Base-by-base conservation (phyloP, 1,140 invertebrate species). In the Carposina sasakii region DNA sequence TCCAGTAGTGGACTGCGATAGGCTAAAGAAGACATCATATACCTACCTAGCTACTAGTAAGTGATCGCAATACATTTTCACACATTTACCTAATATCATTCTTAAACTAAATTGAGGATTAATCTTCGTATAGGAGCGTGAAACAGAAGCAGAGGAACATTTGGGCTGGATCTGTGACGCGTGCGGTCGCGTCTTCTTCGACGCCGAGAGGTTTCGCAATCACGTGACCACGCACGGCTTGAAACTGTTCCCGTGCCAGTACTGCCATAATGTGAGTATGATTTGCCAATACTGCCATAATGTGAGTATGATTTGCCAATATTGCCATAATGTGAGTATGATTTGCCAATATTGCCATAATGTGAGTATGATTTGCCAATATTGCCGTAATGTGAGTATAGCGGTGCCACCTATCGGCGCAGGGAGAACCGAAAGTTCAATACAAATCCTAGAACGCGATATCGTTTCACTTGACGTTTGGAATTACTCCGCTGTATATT, bases 91-190 rank as follows among this genome's bases (percentile, higher is more conserved):
- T n/a, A n/a, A n/a, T n/a, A n/a, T n/a, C n/a, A n/a, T n/a, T n/a
- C n/a, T n/a, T n/a, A n/a, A n/a, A n/a, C n/a, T n/a, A n/a, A n/a
- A n/a, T n/a, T n/a, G n/a, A n/a, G n/a, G n/a, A n/a, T n/a, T n/a
- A n/a, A n/a, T n/a, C n/a, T n/a, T n/a, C n/a, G n/a, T n/a, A n/a
- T n/a, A n/a, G n/a, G n/a, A n/a, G n/a, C n/a, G n/a, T n/a, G n/a
- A n/a, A n/a, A n/a, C n/a, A n/a, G n/a, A n/a, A n/a, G n/a, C n/a
- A n/a, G n/a, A n/a, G n/a, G n/a, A n/a, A n/a, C n/a, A n/a, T n/a
- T n/a, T 55, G n/a, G 55, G 39, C 21, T 52, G 63, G 50, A 61
- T 81, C n/a, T 81, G 77, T 47, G 77, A 78, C 55, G 60, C 68
- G 1, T 78, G 77, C 47, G 77, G 77, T 8, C 55, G 64, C 13